Evolutionary conservation across 2,888 invertebrate genomes (phyloP).

Genomic region (Strigamia crassipes): DNA sequence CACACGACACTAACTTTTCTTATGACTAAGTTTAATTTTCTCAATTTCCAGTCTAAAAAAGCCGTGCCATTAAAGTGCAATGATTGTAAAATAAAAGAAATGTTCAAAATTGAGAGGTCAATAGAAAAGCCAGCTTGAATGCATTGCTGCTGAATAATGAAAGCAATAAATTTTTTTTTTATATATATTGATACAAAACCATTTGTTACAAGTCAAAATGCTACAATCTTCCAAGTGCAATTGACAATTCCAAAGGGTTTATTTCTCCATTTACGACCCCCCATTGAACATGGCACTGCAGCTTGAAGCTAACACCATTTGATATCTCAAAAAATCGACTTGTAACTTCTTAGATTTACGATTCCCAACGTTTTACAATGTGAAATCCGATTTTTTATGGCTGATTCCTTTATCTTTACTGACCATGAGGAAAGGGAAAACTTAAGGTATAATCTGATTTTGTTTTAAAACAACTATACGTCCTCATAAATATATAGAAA

Average conservation of each 20-base stretch:
- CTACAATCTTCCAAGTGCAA: constrained; percentile 33
- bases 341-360: constrained; percentile 40
- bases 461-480: background rate
- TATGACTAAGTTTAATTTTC: too few relatives aligned
- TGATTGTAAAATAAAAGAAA: background rate
- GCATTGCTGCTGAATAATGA: background rate
- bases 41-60: background rate
- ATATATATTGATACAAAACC: constrained; percentile 20
- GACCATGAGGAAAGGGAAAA: background rate
- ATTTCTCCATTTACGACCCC: constrained; percentile 33
- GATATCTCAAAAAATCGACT: constrained; percentile 28
- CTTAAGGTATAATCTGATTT: background rate
- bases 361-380: background rate
- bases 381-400: constrained; percentile 32
- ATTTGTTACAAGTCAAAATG: constrained; percentile 15
- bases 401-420: constrained; percentile 23
- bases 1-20: too few relatives aligned
- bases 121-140: background rate
- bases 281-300: constrained; percentile 21
- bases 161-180: constrained; percentile 29
- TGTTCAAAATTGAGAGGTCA: background rate
- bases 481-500: background rate
- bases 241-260: constrained; percentile 40
- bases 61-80: background rate
- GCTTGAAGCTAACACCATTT: constrained; percentile 35